Conservation (phyloP, 2,888 invertebrate species). For the Acanthosepion pharaonis region DNA sequence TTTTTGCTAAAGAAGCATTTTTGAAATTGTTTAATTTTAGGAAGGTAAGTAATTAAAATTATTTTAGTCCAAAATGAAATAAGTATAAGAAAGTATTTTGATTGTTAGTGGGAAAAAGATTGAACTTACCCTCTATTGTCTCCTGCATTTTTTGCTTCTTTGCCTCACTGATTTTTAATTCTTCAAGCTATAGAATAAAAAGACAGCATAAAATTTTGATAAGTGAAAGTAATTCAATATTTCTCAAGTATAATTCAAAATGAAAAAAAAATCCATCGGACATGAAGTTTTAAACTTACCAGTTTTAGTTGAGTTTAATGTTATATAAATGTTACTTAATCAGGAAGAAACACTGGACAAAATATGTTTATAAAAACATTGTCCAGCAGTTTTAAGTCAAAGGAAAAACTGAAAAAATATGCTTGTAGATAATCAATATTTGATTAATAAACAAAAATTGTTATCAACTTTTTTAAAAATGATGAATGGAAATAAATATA, state of each 20-base stretch:
- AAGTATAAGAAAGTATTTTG: no score
- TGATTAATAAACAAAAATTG: no score
- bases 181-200: conserved; percentile 62
- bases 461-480: no score
- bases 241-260: not conserved
- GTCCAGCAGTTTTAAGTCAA: not conserved
- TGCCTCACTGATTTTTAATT: conserved; percentile 59
- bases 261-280: not conserved
- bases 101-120: not conserved
- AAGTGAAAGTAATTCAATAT: no score
- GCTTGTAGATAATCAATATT: not conserved
- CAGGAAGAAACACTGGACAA: no score
- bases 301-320: not conserved
- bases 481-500: no score
- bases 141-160: conserved; percentile 67
- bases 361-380: not conserved
- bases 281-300: not conserved
- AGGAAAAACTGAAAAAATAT: not conserved
- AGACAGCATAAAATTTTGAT: not conserved
- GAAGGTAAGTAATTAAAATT: not conserved
- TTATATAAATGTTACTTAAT: not conserved
- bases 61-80: not conserved
- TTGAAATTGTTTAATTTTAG: no score
- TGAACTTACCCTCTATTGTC: conserved; percentile 64
- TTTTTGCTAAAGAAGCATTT: no score